Conservation (phyloP, 2,888 invertebrate species). For the Acanthopleura granulata region DNA sequence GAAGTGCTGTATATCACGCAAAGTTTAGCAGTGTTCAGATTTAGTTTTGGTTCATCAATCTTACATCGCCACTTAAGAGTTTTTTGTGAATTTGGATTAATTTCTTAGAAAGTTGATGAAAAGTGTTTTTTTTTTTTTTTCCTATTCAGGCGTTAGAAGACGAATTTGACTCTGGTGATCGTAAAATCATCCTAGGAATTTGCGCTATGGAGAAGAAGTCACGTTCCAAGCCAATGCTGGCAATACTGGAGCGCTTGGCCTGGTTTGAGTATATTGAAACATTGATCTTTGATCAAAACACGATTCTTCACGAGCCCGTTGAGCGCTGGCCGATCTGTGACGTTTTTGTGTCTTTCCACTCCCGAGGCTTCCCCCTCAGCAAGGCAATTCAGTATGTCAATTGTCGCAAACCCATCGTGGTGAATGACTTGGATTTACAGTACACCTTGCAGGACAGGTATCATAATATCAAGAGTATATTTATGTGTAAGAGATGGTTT, state of each 20-base stretch:
- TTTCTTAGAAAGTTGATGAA: too few relatives aligned
- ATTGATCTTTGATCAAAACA: constrained; percentile 93
- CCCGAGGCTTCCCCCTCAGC: constrained; percentile 97
- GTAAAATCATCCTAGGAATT: constrained; percentile 87
- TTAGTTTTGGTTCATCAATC: too few relatives aligned
- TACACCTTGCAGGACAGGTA: constrained; percentile 90
- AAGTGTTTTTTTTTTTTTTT: too few relatives aligned
- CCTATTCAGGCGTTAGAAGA: background rate
- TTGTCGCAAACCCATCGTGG: constrained; percentile 93
- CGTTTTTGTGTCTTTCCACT: constrained; percentile 98
- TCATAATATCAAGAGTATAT: background rate
- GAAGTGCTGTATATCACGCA: too few relatives aligned
- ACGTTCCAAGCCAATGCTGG: constrained; percentile 99
- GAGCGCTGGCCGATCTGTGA: constrained; percentile 99
- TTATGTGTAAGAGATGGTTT: too few relatives aligned
- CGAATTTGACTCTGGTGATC: background rate
- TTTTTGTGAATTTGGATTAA: too few relatives aligned
- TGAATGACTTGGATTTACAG: constrained; percentile 99
- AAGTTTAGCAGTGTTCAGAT: too few relatives aligned
- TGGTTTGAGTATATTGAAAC: constrained; percentile 97
- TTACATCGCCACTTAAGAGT: too few relatives aligned
- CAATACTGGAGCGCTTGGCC: constrained; percentile 94
- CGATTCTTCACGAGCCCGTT: constrained; percentile 94
- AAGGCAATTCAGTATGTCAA: constrained; percentile 97
- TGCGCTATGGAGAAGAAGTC: constrained; percentile 99